Percentiles rank a stretch among this genome's conserved stretches.
phyloP scores from a whole-genome alignment of 2,113 vertebrate genomes.

The Trochalopteron elliotii region DNA sequence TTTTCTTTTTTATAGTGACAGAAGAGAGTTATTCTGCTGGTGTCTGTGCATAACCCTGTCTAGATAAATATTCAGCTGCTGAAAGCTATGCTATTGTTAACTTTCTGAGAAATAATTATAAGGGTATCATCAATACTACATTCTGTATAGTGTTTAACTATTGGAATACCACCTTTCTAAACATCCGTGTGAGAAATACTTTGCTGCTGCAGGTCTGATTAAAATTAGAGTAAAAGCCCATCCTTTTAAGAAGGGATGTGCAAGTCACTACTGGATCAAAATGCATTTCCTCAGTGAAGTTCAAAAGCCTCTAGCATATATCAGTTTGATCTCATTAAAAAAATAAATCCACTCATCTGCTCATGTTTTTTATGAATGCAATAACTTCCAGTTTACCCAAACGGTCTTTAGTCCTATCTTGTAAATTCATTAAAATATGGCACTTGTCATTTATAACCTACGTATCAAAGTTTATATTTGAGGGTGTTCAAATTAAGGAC shows the following conservation, averaged over 20 bases:
- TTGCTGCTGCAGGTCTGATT: neutral
- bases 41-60: neutral
- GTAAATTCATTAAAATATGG: neutral
- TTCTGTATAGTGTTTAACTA: neutral
- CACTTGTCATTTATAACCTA: neutral
- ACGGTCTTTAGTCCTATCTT: neutral
- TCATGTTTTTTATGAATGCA: neutral
- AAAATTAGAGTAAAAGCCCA: neutral
- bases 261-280: neutral
- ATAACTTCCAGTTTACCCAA: neutral
- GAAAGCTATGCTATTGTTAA: neutral
- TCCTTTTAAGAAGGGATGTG: neutral
- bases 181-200: rapidly evolving
- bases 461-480: neutral
- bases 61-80: neutral
- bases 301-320: neutral
- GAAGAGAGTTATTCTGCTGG: neutral
- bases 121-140: neutral
- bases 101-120: neutral
- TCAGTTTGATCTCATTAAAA: neutral
- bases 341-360: neutral
- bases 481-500: neutral
- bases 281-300: neutral
- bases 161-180: neutral
- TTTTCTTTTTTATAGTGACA: neutral